phyloP scores from a whole-genome alignment of 2,113 vertebrate species.

The Oryzias celebensis region DNA sequence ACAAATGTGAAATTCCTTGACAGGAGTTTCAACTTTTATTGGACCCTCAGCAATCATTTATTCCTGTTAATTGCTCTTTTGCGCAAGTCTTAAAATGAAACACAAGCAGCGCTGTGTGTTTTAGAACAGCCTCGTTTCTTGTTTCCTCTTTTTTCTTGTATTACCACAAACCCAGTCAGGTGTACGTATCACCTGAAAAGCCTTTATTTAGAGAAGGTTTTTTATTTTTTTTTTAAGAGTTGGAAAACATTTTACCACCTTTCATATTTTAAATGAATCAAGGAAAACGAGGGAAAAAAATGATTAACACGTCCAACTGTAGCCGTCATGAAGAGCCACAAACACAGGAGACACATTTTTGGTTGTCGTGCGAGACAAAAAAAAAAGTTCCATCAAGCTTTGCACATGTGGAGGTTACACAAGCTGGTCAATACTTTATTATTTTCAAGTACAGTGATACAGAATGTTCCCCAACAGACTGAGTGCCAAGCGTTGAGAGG shows the following conservation, averaged over 20 bases:
- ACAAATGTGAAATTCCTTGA: slow-evolving; percentile 4
- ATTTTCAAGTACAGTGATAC: slow-evolving; percentile 48
- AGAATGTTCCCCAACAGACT: slow-evolving; percentile 19
- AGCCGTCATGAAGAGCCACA: slow-evolving; percentile 7
- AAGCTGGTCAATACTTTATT: slow-evolving; percentile 61
- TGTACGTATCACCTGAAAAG: slow-evolving; percentile 3
- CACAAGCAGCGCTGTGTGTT: not conserved
- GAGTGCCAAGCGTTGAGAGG: slow-evolving; percentile 45
- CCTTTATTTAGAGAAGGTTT: too few species aligned
- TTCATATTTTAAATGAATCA: slow-evolving; percentile 1
- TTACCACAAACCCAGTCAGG: slow-evolving; percentile 26
- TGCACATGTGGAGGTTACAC: slow-evolving; percentile 32
- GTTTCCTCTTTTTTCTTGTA: slow-evolving; percentile 7
- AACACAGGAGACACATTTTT: slow-evolving; percentile 20
- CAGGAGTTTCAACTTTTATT: slow-evolving; percentile 2
- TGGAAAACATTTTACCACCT: too few species aligned
- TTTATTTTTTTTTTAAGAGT: too few species aligned
- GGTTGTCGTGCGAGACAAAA: slow-evolving; percentile 5
- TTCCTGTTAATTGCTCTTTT: slow-evolving; percentile 2
- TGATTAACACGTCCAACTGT: slow-evolving; percentile 3
- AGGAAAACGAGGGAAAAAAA: slow-evolving; percentile 22
- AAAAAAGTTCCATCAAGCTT: slow-evolving; percentile 4
- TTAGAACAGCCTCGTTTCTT: not conserved
- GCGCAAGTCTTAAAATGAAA: slow-evolving; percentile 11
- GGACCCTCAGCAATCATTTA: slow-evolving; percentile 1